Percentiles rank a stretch among this genome's conserved stretches.
Evolutionary conservation across 2,113 vertebrate genomes (phyloP).

Genomic region (Centropus unirufus): DNA sequence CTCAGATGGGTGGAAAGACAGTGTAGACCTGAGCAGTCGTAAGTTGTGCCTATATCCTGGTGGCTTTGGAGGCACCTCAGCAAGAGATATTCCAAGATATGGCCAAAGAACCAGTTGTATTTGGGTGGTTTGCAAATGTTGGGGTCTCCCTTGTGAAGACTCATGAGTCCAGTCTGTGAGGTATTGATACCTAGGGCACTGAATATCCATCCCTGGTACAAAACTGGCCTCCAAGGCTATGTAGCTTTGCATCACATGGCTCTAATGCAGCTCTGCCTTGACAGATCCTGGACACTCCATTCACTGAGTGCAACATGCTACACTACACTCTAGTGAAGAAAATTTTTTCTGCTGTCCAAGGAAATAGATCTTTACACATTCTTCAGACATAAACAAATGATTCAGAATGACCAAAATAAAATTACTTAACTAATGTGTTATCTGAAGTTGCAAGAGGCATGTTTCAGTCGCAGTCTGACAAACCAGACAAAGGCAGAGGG

Average conservation of each 20-base stretch:
- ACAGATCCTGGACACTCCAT: background rate
- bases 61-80: background rate
- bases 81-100: accelerated
- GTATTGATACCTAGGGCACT: background rate
- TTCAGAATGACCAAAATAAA: background rate
- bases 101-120: background rate
- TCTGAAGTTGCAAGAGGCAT: background rate
- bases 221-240: background rate
- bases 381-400: background rate
- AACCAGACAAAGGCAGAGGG: background rate
- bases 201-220: background rate
- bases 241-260: background rate
- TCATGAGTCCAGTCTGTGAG: background rate
- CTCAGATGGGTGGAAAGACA: background rate
- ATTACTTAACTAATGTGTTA: background rate
- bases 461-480: background rate
- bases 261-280: accelerated
- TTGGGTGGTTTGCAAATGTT: background rate
- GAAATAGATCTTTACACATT: background rate
- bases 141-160: background rate
- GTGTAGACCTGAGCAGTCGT: background rate
- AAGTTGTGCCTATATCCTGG: accelerated
- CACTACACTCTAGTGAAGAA: background rate
- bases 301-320: background rate
- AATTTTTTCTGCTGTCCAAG: background rate